Base-by-base conservation (phyloP, 1,140 invertebrate species). In the Temnothorax curvispinosus region DNA sequence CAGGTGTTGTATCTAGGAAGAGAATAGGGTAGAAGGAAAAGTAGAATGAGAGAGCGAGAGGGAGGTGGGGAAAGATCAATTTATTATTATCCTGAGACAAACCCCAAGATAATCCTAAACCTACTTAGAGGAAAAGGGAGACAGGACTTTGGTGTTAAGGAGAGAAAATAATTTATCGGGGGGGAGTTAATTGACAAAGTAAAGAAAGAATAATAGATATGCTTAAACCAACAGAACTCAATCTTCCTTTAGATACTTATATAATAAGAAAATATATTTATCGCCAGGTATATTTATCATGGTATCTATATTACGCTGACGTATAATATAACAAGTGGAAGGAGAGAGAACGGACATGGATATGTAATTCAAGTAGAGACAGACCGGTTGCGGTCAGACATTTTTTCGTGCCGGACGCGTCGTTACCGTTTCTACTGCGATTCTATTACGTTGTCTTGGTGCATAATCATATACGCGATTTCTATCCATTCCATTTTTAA, bases 1-100 rank as follows among this genome's bases (percentile, higher is more conserved):
- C 76, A 67, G 76, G 76, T 80, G 76, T 76, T 76, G 74, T 18
- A 52, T 21, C 76, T 65, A 80, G 60, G 18, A 47, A 50, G 76
- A 78, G 58, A 67, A 13, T 67, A 74, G 21, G 54, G n/a, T 35
- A n/a, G 18, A 58, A 15, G 71, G 52, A 41, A 54, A 13, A 50
- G 21, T 50, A 11, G 32, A 38, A 21, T 18, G 41, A 56, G 18
- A 41, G 35, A 56, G 44, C 9, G 18, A 56, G 0, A 18, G 52
- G 18, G 15, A 35, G 13, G 4, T n/a, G n/a, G 0, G 27, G n/a
- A 8, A 5, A 56, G 52, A 82, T 81, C 15, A 71, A 82, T 72
- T 72, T 69, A 54, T 82, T 72, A 72, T 58, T 71, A 81, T 54
- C 4, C 32, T 58, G 21, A 1, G 50, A 72, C 47, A 21, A 81